A percentile compares a stretch with the other conserved stretches of the same genome.
These are phyloP conservation scores for Gambusia affinis DNA, from an alignment of 2,113 vertebrate genomes.

Conservation along the genomic window DNA sequence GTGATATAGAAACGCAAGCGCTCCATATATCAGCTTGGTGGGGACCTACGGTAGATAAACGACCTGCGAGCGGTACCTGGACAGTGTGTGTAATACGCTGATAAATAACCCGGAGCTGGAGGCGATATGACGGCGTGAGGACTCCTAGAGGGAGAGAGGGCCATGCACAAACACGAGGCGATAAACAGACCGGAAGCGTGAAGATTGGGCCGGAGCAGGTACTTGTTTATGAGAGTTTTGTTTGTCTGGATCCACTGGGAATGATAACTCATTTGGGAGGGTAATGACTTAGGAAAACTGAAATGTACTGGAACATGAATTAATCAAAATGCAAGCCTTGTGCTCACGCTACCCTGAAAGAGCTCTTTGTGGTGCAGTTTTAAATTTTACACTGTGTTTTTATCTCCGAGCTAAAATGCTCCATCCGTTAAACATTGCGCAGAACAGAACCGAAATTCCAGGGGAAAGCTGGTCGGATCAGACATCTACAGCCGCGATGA, in stretches of 20 bases:
- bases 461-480: conserved; percentile 19
- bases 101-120: conserved; percentile 64
- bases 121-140: conserved; percentile 32
- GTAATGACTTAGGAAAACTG: conserved; percentile 63
- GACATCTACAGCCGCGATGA: conserved; percentile 14
- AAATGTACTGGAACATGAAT: conserved; percentile 69
- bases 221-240: conserved; percentile 35
- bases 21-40: conserved; percentile 64
- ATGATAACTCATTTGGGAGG: conserved; percentile 49
- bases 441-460: not conserved
- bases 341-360: conserved; percentile 6
- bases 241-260: conserved; percentile 45
- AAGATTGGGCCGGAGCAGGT: conserved; percentile 11
- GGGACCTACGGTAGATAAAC: conserved; percentile 59
- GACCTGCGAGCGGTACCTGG: conserved; percentile 43
- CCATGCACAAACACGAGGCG: conserved; percentile 9
- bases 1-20: conserved; percentile 59
- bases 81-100: conserved; percentile 62
- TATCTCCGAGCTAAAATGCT: conserved; percentile 36
- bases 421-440: conserved; percentile 35
- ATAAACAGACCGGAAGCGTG: conserved; percentile 36
- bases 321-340: conserved; percentile 56
- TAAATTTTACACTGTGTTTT: conserved; percentile 28
- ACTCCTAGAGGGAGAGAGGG: conserved; percentile 10
- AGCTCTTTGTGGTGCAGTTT: conserved; percentile 22